Evolutionary conservation across 2,888 invertebrate species (phyloP).

Genomic region (Andrena marginata): DNA sequence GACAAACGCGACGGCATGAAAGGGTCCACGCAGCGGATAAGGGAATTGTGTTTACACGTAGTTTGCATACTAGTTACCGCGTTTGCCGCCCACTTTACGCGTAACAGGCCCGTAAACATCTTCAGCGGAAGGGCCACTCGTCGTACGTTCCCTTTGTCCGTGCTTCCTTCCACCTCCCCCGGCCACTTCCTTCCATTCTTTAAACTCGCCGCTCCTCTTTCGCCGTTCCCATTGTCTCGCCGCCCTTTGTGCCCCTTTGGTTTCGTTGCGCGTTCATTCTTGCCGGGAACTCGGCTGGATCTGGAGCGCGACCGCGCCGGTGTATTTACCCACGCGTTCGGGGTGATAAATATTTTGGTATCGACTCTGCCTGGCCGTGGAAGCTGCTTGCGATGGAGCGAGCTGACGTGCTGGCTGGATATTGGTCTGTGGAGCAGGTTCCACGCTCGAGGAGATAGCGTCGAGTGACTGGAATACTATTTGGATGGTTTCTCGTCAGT

Average conservation of each 20-base stretch:
- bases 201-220: conserved; percentile 39
- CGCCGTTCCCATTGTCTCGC: conserved; percentile 30
- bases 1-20: conserved; percentile 46
- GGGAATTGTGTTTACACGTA: conserved; percentile 83
- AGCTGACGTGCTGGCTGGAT: not conserved
- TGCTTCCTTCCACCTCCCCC: conserved; percentile 56
- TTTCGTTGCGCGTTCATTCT: conserved; percentile 27
- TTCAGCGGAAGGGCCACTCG: conserved; percentile 77
- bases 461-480: not conserved
- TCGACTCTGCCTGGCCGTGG: not conserved
- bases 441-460: not conserved
- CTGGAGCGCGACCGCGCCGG: conserved; percentile 2
- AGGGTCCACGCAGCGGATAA: conserved; percentile 72
- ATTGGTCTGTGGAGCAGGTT: not conserved
- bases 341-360: not conserved
- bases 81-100: conserved; percentile 76
- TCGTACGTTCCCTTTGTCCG: conserved; percentile 69
- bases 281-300: not conserved
- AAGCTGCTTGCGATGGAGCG: not conserved
- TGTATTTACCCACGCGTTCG: conserved; percentile 1
- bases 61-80: conserved; percentile 82
- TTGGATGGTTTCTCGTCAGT: not conserved
- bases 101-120: conserved; percentile 81
- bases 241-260: conserved; percentile 27
- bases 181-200: conserved; percentile 60